Conservation (phyloP, 2,797 vertebrate species). For the Notolepis coatsorum region DNA sequence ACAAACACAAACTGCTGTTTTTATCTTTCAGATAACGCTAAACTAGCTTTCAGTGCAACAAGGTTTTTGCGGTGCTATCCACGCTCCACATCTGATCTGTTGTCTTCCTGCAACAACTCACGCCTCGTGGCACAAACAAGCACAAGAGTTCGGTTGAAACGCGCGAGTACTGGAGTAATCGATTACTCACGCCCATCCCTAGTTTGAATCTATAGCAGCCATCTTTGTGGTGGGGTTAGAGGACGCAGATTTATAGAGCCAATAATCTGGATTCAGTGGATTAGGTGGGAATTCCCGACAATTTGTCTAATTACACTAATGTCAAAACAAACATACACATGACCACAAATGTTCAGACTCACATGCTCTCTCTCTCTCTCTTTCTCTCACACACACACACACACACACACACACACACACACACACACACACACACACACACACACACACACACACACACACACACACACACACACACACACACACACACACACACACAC, state of each 20-base stretch:
- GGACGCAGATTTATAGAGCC: conserved; percentile 29
- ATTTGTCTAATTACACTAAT: conserved; percentile 2
- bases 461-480: not conserved
- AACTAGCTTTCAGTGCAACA: too few relatives aligned
- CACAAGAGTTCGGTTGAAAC: not conserved
- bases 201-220: conserved; percentile 25
- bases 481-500: not conserved
- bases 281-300: conserved; percentile 5
- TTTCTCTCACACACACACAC: not conserved
- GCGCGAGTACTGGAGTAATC: not conserved
- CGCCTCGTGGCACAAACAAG: too few relatives aligned
- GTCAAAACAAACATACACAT: not conserved
- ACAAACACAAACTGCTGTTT: too few relatives aligned
- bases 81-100: too few relatives aligned
- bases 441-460: conserved; percentile 7
- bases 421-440: not conserved
- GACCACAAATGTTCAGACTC: not conserved
- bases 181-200: too few relatives aligned
- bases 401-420: not conserved
- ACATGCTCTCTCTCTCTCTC: too few relatives aligned
- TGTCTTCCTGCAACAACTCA: too few relatives aligned
- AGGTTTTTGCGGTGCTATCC: too few relatives aligned
- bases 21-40: too few relatives aligned
- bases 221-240: conserved; percentile 7
- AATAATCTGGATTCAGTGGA: conserved; percentile 26